Evolutionary conservation across 30 jellyfish, hydroid and myxozoan genomes (phyloP).

Genomic region (Calvadosia cruxmelitensis): DNA sequence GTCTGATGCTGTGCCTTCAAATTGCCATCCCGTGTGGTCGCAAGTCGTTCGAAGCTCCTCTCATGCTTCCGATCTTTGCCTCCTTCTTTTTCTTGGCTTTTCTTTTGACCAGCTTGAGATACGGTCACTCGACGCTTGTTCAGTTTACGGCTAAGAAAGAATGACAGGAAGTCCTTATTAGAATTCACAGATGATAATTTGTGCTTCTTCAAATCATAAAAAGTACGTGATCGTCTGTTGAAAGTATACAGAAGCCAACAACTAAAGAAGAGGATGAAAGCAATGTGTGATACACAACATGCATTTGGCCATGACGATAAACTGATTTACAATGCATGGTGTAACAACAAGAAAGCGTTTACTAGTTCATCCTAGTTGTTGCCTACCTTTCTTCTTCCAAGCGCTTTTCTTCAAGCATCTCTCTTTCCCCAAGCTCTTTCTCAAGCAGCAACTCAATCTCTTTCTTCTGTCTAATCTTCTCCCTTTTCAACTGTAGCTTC

Average conservation of each 20-base stretch:
- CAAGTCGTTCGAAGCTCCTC: conserved; percentile 59
- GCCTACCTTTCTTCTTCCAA: conserved; percentile 85
- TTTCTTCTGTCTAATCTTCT: conserved; percentile 32
- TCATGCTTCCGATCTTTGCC: conserved; percentile 59
- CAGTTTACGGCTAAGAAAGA: too few species aligned
- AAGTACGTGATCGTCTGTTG: too few species aligned
- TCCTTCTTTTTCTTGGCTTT: conserved; percentile 54
- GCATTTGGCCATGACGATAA: not conserved
- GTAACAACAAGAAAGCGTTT: too few species aligned
- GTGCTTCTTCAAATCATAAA: too few species aligned
- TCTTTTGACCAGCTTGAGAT: conserved; percentile 49
- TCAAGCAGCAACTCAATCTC: conserved; percentile 51
- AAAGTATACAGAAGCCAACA: too few species aligned
- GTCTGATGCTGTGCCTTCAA: conserved; percentile 20
- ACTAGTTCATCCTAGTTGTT: too few species aligned
- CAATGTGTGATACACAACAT: not conserved
- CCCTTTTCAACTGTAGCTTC: conserved; percentile 45
- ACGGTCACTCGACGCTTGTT: conserved; percentile 44
- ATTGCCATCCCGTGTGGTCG: conserved; percentile 45
- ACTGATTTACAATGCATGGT: too few species aligned
- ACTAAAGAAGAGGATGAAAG: too few species aligned
- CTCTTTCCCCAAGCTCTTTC: conserved; percentile 66
- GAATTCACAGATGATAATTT: too few species aligned
- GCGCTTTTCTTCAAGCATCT: conserved; percentile 64
- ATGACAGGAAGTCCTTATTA: too few species aligned